A percentile compares a stretch with the other conserved stretches of the same genome.
Evolutionary conservation across 1,140 invertebrate genomes (phyloP).

Genomic region (Bicyclus anynana): DNA sequence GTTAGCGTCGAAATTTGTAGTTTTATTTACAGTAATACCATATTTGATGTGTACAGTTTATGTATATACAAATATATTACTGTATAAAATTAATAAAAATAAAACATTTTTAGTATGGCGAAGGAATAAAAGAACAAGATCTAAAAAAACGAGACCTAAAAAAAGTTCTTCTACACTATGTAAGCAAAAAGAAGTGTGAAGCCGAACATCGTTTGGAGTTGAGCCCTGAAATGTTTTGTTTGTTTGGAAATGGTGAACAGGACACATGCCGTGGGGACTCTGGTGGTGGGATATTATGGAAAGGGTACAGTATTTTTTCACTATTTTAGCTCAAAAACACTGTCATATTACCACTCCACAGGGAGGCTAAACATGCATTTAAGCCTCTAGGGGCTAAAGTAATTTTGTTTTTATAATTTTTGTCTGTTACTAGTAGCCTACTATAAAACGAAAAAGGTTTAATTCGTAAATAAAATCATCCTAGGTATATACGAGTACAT

Average conservation of each 20-base stretch:
- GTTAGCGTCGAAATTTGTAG: no score
- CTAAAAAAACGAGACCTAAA: slow-evolving; percentile 28
- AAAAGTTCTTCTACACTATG: slow-evolving; percentile 28
- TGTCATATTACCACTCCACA: no score
- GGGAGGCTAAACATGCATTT: no score
- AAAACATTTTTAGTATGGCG: slow-evolving; percentile 31
- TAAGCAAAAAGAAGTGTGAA: slow-evolving; percentile 28
- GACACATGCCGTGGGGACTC: slow-evolving; percentile 55
- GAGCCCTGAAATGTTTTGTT: slow-evolving; percentile 49
- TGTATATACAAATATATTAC: neutral
- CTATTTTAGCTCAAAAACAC: no score
- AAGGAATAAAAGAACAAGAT: slow-evolving; percentile 18
- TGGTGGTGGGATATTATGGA: slow-evolving; percentile 44
- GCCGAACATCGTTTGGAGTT: slow-evolving; percentile 24
- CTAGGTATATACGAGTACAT: no score
- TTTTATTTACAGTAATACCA: no score
- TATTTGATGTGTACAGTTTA: no score
- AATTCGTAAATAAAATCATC: no score
- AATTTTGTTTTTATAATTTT: no score
- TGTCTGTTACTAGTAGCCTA: no score
- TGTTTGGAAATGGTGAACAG: slow-evolving; percentile 35
- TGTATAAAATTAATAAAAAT: neutral
- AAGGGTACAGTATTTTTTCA: slow-evolving; percentile 25
- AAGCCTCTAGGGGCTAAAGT: no score
- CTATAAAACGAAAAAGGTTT: no score